Evolutionary conservation across 2,797 vertebrate species (phyloP).

Genomic region (Coilia nasus): DNA sequence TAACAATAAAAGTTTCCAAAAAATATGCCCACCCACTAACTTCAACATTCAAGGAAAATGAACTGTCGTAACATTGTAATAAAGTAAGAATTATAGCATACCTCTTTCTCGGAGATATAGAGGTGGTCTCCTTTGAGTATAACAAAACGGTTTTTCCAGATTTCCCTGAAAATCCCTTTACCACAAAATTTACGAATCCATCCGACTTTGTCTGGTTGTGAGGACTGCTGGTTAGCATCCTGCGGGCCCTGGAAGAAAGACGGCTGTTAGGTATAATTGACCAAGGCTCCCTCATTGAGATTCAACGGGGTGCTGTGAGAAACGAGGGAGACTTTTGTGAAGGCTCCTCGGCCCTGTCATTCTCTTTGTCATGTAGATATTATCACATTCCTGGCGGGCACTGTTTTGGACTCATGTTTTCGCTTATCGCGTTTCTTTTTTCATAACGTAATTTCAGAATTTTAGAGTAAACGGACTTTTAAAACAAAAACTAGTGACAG

Average conservation of each 20-base stretch:
- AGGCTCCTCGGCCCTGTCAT: conserved; percentile 45
- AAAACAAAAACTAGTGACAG: background rate
- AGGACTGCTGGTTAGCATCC: conserved; percentile 75
- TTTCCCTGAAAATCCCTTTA: conserved; percentile 93
- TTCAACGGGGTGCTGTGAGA: conserved; percentile 30
- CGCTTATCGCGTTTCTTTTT: conserved; percentile 13
- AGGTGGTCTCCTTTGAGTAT: conserved; percentile 90
- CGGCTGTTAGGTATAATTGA: conserved; percentile 18
- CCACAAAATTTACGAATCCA: conserved; percentile 96
- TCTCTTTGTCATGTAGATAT: conserved; percentile 65
- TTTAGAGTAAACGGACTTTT: background rate
- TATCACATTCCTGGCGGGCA: conserved; percentile 49
- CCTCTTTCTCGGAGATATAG: conserved; percentile 92
- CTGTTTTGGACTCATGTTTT: conserved; percentile 36
- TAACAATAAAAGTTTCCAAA: background rate
- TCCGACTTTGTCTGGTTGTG: conserved; percentile 86
- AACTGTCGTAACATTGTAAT: background rate
- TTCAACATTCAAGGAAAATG: background rate
- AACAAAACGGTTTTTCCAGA: conserved; percentile 95
- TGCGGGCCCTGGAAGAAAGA: conserved; percentile 72
- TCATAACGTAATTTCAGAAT: conserved; percentile 5
- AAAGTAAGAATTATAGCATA: conserved; percentile 47
- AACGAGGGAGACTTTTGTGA: conserved; percentile 42
- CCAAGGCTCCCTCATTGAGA: conserved; percentile 36
- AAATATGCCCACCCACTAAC: background rate